Conservation (phyloP, 2,113 vertebrate genomes). For the Egretta garzetta region DNA sequence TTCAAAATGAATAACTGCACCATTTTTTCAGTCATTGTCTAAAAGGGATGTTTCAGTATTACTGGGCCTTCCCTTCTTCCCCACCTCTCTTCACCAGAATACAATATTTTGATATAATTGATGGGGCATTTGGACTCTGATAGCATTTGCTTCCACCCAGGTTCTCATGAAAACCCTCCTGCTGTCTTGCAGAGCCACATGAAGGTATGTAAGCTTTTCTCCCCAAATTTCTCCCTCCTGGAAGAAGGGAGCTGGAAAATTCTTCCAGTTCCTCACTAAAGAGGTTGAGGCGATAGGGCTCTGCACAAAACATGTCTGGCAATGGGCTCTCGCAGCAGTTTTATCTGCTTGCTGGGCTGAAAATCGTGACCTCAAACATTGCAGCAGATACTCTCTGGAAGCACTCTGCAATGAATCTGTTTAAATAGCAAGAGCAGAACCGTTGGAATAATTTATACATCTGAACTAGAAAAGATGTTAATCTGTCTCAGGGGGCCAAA, state of each 20-base stretch:
- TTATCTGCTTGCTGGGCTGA: neutral
- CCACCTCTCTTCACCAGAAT: neutral
- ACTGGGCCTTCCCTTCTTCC: neutral
- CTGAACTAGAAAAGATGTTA: neutral
- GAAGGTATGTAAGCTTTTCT: neutral
- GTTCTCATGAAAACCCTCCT: neutral
- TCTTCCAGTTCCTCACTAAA: neutral
- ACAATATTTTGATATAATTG: neutral
- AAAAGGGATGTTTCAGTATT: neutral
- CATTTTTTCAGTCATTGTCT: neutral
- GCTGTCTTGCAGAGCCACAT: neutral
- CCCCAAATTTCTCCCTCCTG: neutral
- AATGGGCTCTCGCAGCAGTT: neutral
- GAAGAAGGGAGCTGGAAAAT: neutral
- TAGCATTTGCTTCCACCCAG: neutral
- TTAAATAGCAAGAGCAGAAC: neutral
- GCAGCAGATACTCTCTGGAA: constrained; percentile 1
- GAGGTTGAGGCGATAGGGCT: neutral
- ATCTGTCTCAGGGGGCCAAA: neutral
- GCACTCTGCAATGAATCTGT: neutral
- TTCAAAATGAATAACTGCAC: constrained; percentile 1
- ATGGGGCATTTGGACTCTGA: neutral
- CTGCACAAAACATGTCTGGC: neutral
- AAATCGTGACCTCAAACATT: neutral
- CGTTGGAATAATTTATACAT: neutral